Evolutionary conservation across 2,888 invertebrate species (phyloP), one percentile per base, ranked within the genome.

Genomic region (Heteropelma amictum): DNA sequence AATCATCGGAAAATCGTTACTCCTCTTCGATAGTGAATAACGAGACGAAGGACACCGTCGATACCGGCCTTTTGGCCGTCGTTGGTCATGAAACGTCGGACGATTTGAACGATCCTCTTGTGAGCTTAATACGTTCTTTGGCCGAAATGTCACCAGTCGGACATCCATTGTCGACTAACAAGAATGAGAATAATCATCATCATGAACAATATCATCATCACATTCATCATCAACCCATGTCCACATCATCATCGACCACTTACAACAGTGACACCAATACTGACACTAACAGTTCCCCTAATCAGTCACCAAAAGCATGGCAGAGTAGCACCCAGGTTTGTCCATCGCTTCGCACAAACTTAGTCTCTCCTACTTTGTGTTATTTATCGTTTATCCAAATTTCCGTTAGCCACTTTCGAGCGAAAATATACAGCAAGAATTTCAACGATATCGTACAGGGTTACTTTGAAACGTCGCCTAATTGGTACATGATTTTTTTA

Each of bases 221-320:
- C 21, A 28, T 51, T 38, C 61, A 64, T 60, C 68, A 72, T 61
- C 71, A 60, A 60, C 35, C 65, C 21, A 60, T 56, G 23, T 68
- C 71, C 47, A 54, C 73, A 30, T 19, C 67, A 71, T 73, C 71
- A 33, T 74, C 79, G 56, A 63, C 64, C 23, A 35, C 65, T 42
- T 74, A 65, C 71, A 67, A 56, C 79, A 40, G 70, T 73, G 67
- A 72, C 77, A 77, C 78, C 80, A 84, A 80, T 80, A 82, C 79
- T 79, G 78, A 81, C 82, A 85, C 84, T 84, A 87, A 87, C 84
- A 82, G 85, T 80, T 85, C 85, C 82, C 85, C 86, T 84, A 88
- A 87, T 79, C 88, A 88, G 80, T 88, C 87, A 82, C 87, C 88
- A 84, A 88, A 88, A 88, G 87, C 88, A 88, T 88, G 88, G 88